Evolutionary conservation across 2,113 vertebrate species (phyloP), one percentile per base, ranked within the genome.

Genomic region (Smithornis capensis): DNA sequence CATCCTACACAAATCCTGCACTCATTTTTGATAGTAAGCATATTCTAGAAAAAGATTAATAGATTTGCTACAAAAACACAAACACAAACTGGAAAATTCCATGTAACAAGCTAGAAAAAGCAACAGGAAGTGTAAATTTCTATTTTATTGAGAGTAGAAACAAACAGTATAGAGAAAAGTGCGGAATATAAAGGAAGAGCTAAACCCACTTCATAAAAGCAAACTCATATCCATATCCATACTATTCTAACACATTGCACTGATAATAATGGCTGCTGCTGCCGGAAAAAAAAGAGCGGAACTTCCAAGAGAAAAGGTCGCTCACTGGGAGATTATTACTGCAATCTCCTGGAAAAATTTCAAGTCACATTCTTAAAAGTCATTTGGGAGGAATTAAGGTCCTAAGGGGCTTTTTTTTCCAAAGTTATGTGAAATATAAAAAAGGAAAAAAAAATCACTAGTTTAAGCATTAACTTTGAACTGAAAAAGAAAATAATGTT

Each of bases 341-440:
- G 37, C 56, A 92, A 89, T 78, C 42, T 81, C 40, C 79, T 60
- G 85, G 56, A 92, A 90, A 92, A 90, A 70, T 22, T 56, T 90
- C 75, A 90, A 91, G 55, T 35, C 69, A 71, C 45, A 91, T 90
- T 93, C 76, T 94, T 73, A 40, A 57, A 87, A 91, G 68, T 56
- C 50, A 77, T 70, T 86, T 88, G 84, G 63, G 68, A 85, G 19
- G 59, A 94, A 91, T 91, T 80, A 85, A 18, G 23, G 25, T 60
- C 53, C 19, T 40, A 81, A 81, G 44, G 6, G n/a, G 7, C 31
- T 42, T 0, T 57, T 75, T 55, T 56, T 40, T n/a, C 23, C 47
- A 19, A 83, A 94, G 59, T 91, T 91, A 33, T 59, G 21, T 35
- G 57, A 83, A 85, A 79, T 49, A 60, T 18, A 57, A 57, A 57